Evolutionary conservation across 2,797 vertebrate species (phyloP).

Genomic region (Poecilia wingei): DNA sequence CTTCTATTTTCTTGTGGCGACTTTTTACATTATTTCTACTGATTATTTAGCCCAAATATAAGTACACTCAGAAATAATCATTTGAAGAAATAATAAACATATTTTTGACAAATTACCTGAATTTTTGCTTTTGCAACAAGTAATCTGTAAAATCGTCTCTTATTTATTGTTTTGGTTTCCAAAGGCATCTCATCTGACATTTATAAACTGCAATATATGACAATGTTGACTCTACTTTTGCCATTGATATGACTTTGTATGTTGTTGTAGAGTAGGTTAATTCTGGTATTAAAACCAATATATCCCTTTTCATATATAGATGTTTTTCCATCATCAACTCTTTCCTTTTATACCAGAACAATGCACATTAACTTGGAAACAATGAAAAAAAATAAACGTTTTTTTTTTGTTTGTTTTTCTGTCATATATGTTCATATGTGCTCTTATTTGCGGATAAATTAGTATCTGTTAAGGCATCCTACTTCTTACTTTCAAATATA

Average conservation of each 20-base stretch:
- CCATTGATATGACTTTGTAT: constrained; percentile 39
- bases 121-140: constrained; percentile 6
- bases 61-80: constrained; percentile 20
- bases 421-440: not conserved
- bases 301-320: constrained; percentile 31
- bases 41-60: constrained; percentile 19
- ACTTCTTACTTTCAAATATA: not conserved
- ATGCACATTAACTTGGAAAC: constrained; percentile 22
- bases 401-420: not conserved
- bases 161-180: constrained; percentile 23
- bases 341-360: constrained; percentile 30
- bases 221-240: constrained; percentile 27
- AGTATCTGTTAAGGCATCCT: not conserved
- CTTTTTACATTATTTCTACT: constrained; percentile 12
- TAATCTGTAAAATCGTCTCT: constrained; percentile 14
- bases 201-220: constrained; percentile 13
- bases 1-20: not conserved
- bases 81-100: constrained; percentile 32
- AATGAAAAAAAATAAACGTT: constrained; percentile 22
- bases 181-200: constrained; percentile 8
- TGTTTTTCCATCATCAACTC: constrained; percentile 23
- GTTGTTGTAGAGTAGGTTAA: constrained; percentile 42
- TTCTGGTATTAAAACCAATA: constrained; percentile 19
- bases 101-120: constrained; percentile 60
- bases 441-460: not conserved